Percentiles rank a stretch among this genome's conserved stretches.
phyloP scores from a whole-genome alignment of 1,140 invertebrate species.

The Chrysomallon squamiferum region DNA sequence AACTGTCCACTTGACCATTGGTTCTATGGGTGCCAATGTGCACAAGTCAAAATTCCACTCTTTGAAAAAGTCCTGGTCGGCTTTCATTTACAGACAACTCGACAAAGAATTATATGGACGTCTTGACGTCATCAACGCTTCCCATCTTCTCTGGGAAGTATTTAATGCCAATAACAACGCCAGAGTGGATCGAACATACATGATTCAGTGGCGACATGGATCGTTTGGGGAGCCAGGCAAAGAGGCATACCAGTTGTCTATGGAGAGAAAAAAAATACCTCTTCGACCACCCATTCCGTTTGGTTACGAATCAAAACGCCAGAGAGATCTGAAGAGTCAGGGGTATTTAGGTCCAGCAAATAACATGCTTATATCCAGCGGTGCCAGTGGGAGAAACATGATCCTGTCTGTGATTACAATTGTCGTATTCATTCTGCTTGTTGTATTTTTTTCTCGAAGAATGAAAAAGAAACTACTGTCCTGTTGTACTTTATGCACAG shows the following conservation, averaged over 20 bases:
- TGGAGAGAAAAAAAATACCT: background rate
- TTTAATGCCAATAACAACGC: slow-evolving; percentile 69
- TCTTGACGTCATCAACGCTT: slow-evolving; percentile 79
- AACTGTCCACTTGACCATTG: slow-evolving; percentile 48
- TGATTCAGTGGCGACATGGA: slow-evolving; percentile 43
- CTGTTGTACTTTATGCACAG: no score
- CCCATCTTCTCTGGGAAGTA: slow-evolving; percentile 91
- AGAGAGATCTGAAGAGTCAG: no score
- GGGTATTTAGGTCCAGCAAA: no score
- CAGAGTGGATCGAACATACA: slow-evolving; percentile 41
- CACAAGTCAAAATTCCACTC: slow-evolving; percentile 30
- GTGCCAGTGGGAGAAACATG: no score
- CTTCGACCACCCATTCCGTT: background rate
- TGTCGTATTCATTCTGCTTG: no score
- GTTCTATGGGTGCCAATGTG: slow-evolving; percentile 59
- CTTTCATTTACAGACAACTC: slow-evolving; percentile 29
- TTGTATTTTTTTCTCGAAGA: no score
- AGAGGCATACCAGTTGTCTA: slow-evolving; percentile 7
- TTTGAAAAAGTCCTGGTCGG: slow-evolving; percentile 38
- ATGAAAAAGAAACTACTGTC: no score
- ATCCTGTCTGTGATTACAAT: no score
- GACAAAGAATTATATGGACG: slow-evolving; percentile 73
- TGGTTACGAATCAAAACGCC: background rate
- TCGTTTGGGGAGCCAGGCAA: slow-evolving; percentile 34
- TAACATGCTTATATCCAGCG: no score